Conservation (phyloP, 1,140 invertebrate genomes). For the Andrena cerasifolii region DNA sequence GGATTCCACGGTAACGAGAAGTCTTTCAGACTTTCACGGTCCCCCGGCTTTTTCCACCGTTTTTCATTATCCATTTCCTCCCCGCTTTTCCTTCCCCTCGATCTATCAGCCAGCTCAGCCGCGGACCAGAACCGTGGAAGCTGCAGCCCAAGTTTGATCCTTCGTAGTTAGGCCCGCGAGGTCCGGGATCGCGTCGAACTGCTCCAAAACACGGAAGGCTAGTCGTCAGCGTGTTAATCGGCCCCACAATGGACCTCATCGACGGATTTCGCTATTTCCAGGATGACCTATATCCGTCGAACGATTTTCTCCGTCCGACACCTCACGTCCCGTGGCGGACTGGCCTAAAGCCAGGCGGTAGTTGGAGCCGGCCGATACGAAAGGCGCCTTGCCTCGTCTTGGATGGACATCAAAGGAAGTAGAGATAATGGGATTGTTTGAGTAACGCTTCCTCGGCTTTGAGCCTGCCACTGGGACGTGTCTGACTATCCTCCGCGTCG, state of each 20-base stretch:
- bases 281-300: constrained; percentile 62
- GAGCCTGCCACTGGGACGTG: background rate
- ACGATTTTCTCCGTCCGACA: constrained; percentile 54
- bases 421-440: constrained; percentile 44
- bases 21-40: background rate
- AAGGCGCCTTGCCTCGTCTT: background rate
- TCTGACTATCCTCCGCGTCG: constrained; percentile 14
- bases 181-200: background rate
- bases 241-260: constrained; percentile 54
- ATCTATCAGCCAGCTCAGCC: background rate
- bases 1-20: too few relatives aligned
- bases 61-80: background rate
- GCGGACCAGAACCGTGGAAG: background rate
- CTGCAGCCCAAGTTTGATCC: too few relatives aligned
- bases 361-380: constrained; percentile 1
- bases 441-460: constrained; percentile 33
- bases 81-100: background rate
- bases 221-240: constrained; percentile 50
- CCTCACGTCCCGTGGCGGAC: constrained; percentile 19
- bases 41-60: too few relatives aligned
- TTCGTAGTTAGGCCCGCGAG: too few relatives aligned
- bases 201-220: constrained; percentile 7
- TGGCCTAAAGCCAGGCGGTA: constrained; percentile 42
- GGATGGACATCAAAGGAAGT: constrained; percentile 29
- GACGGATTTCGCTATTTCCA: constrained; percentile 62